phyloP scores from a whole-genome alignment of 2,797 vertebrate genomes.

The Falco biarmicus region DNA sequence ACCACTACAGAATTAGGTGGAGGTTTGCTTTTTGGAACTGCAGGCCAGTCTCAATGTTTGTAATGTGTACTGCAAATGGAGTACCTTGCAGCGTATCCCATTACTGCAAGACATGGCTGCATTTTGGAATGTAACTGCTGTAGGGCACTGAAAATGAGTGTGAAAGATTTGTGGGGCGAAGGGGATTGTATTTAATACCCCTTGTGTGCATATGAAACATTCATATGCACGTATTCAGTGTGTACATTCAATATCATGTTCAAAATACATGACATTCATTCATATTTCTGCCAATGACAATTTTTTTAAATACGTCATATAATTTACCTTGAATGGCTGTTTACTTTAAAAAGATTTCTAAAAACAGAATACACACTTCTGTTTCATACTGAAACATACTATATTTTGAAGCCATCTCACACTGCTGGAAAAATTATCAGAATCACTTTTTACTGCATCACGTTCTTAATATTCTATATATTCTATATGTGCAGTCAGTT shows the following conservation, averaged over 20 bases:
- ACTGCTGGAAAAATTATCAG: not conserved
- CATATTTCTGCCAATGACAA: not conserved
- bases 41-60: not conserved
- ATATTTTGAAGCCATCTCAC: not conserved
- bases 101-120: not conserved
- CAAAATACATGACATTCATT: not conserved
- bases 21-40: not conserved
- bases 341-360: not conserved
- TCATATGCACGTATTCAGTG: not conserved
- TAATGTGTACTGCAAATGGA: not conserved
- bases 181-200: not conserved
- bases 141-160: fast-evolving
- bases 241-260: not conserved
- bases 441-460: not conserved
- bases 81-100: not conserved
- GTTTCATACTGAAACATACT: not conserved
- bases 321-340: not conserved
- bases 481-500: not conserved
- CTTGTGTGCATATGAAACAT: not conserved
- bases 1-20: not conserved
- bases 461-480: not conserved
- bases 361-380: not conserved
- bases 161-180: not conserved
- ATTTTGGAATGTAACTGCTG: not conserved
- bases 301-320: not conserved